Evolutionary conservation across 2,888 invertebrate species (phyloP).

Genomic region (Ischnura elegans): DNA sequence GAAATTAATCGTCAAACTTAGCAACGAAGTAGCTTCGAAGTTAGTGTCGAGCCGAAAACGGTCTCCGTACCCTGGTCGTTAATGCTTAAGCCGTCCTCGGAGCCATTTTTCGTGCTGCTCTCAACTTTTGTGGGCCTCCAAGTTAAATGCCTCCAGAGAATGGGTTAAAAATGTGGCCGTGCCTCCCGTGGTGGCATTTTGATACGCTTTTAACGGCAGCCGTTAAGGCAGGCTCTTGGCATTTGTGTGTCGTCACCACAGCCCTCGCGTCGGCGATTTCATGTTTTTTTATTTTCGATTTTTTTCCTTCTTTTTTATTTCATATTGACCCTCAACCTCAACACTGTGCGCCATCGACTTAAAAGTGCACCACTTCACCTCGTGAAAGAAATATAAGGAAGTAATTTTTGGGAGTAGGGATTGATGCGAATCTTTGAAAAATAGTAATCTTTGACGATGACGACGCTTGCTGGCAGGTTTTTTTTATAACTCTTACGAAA

Average conservation of each 20-base stretch:
- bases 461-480: too few species aligned
- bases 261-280: background rate
- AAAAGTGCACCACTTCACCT: background rate
- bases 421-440: too few species aligned
- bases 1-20: constrained; percentile 35
- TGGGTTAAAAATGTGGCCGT: background rate
- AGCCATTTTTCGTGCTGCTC: background rate
- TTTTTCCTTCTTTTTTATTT: background rate
- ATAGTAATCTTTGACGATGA: too few species aligned
- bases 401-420: background rate
- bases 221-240: background rate
- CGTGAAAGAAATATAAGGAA: background rate
- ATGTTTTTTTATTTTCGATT: background rate
- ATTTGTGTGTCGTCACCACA: background rate
- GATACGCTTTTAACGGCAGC: background rate
- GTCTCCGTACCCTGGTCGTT: background rate
- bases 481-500: too few species aligned
- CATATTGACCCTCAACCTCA: background rate
- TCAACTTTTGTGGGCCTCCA: background rate
- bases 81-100: background rate
- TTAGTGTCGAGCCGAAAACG: background rate
- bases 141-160: background rate
- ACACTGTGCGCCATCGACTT: background rate
- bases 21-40: background rate
- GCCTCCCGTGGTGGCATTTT: background rate